Conservation (phyloP, 2,888 invertebrate species). For the Parochlus steinenii region DNA sequence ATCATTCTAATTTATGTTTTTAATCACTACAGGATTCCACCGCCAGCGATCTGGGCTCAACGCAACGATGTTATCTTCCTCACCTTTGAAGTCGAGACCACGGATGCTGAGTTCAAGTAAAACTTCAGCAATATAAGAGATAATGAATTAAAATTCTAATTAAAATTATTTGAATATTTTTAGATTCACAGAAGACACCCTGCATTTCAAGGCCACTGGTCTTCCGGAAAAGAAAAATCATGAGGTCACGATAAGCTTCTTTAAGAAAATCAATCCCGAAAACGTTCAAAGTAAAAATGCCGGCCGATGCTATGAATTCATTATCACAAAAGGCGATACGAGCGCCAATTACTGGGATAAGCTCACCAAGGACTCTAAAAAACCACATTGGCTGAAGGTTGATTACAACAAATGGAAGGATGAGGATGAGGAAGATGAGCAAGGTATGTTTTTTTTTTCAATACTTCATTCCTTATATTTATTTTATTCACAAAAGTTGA, state of each 20-base stretch:
- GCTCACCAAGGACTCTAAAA: constrained; percentile 71
- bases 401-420: constrained; percentile 98
- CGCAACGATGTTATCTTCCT: constrained; percentile 65
- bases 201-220: constrained; percentile 73
- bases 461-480: constrained; percentile 12
- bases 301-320: constrained; percentile 58
- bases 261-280: constrained; percentile 65
- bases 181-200: constrained; percentile 50
- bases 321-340: constrained; percentile 47
- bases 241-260: constrained; percentile 76
- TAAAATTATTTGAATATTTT: constrained; percentile 13
- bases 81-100: constrained; percentile 82
- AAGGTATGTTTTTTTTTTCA: constrained; percentile 13
- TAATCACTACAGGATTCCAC: constrained; percentile 34
- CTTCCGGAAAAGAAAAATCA: constrained; percentile 70
- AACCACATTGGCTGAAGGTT: constrained; percentile 90
- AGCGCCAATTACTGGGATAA: constrained; percentile 71
- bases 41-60: constrained; percentile 90
- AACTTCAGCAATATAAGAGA: constrained; percentile 28
- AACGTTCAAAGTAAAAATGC: constrained; percentile 54
- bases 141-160: constrained; percentile 1
- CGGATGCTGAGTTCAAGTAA: constrained; percentile 63
- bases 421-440: constrained; percentile 72
- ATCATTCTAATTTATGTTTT: no score
- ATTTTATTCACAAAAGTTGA: no score